phyloP scores from a whole-genome alignment of 2,797 vertebrate genomes.

The Ciconia nigra region DNA sequence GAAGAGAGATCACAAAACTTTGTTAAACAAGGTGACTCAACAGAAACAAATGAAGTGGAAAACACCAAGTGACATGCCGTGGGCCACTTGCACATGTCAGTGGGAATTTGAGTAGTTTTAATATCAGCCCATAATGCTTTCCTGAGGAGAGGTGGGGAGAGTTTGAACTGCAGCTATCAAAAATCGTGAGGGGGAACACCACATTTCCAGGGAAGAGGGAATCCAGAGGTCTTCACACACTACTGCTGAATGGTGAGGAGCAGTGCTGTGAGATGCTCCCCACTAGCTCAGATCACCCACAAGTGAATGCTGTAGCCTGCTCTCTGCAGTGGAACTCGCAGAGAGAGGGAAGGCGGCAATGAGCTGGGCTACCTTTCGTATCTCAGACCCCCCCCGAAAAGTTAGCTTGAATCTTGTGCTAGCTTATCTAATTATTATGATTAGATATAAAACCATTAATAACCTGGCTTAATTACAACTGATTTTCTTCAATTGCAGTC shows the following conservation, averaged over 20 bases:
- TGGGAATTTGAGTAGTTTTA: not conserved
- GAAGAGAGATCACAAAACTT: not conserved
- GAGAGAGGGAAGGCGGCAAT: not conserved
- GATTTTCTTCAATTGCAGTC: not conserved
- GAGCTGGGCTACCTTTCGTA: not conserved
- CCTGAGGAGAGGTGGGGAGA: not conserved
- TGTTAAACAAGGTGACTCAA: slow-evolving; percentile 26
- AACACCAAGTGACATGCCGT: not conserved
- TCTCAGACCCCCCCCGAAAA: not conserved
- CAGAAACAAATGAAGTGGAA: slow-evolving; percentile 16
- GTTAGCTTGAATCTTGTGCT: not conserved
- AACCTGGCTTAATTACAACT: slow-evolving; percentile 23
- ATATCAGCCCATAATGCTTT: not conserved
- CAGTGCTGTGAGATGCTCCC: not conserved
- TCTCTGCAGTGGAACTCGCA: not conserved
- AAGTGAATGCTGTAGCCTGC: not conserved
- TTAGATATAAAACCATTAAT: slow-evolving; percentile 11
- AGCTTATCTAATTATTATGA: slow-evolving; percentile 16
- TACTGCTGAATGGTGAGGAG: not conserved
- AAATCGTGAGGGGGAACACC: not conserved
- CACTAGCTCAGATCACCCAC: not conserved
- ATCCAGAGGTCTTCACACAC: not conserved
- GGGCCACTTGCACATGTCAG: not conserved
- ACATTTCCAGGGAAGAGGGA: not conserved
- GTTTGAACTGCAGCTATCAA: not conserved